Percentiles rank a stretch among this genome's conserved stretches.
Conservation (phyloP, 2,888 invertebrate genomes). For the Hirtodrosophila duncani region DNA sequence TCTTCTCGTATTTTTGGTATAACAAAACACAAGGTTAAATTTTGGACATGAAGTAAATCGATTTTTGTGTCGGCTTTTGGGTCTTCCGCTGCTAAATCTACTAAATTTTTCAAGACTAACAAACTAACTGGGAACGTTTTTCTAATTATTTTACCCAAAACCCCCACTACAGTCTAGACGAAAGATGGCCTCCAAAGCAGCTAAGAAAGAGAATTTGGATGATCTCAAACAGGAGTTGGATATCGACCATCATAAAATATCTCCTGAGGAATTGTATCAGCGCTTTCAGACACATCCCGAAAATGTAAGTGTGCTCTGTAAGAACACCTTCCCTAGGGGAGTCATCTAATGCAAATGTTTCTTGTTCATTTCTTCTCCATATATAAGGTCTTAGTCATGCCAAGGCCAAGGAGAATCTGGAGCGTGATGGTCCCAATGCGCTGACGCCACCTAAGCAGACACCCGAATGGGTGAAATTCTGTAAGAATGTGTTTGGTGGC, state of each 20-base stretch:
- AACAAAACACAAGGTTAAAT: background rate
- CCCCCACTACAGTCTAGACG: slow-evolving; percentile 77
- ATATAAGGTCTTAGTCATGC: slow-evolving; percentile 96
- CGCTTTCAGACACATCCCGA: slow-evolving; percentile 98
- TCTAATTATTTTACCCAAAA: too few species aligned
- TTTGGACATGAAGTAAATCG: slow-evolving; percentile 71
- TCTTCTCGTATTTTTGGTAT: too few species aligned
- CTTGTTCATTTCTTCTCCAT: background rate
- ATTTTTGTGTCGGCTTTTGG: slow-evolving; percentile 47
- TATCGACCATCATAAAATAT: slow-evolving; percentile 99
- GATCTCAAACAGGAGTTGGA: slow-evolving; percentile 99
- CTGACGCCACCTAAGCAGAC: slow-evolving; percentile 98
- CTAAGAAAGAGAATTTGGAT: slow-evolving; percentile 92
- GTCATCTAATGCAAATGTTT: slow-evolving; percentile 3
- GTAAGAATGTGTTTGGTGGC: slow-evolving; percentile 98
- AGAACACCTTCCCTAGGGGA: background rate
- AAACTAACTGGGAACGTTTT: too few species aligned
- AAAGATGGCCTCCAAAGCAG: slow-evolving; percentile 78
- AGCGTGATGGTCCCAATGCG: slow-evolving; percentile 97
- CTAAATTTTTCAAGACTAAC: slow-evolving; percentile 18
- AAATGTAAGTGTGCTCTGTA: slow-evolving; percentile 85
- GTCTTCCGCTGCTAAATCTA: slow-evolving; percentile 12
- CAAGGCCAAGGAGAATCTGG: slow-evolving; percentile 96
- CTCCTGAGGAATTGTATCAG: slow-evolving; percentile 97
- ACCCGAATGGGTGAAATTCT: slow-evolving; percentile 99